Evolutionary conservation across 2,888 invertebrate species (phyloP).

Genomic region (Dichetophora obliterata): DNA sequence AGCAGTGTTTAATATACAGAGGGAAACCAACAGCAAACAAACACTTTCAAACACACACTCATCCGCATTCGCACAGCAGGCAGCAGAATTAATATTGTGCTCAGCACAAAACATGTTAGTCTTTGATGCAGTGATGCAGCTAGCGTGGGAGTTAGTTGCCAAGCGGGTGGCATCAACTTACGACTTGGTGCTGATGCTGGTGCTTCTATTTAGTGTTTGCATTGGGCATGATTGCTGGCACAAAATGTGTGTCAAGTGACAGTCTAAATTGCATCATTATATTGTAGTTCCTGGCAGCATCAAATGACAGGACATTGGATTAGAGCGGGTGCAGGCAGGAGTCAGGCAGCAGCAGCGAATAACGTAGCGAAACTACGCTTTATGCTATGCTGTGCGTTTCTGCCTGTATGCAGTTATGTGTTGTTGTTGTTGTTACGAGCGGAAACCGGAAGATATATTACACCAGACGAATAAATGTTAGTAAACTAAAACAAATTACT

Average conservation of each 20-base stretch:
- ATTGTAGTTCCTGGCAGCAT: slow-evolving; percentile 6
- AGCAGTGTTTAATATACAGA: no score
- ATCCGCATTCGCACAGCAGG: neutral
- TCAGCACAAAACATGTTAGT: slow-evolving; percentile 1
- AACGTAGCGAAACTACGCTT: no score
- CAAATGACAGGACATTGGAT: slow-evolving; percentile 15
- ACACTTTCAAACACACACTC: neutral
- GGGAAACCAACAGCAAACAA: neutral
- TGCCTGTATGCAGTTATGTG: no score
- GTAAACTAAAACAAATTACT: neutral
- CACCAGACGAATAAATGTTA: neutral
- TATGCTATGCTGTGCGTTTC: no score
- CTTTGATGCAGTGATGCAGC: neutral
- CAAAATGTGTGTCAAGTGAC: slow-evolving; percentile 15
- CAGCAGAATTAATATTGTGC: no score
- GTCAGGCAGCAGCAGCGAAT: neutral
- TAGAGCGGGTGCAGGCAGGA: neutral
- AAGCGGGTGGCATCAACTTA: neutral
- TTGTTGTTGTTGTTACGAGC: neutral
- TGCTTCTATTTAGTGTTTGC: neutral
- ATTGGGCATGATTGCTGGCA: neutral
- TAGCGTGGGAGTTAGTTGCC: neutral
- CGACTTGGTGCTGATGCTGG: neutral
- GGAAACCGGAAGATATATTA: slow-evolving; percentile 15
- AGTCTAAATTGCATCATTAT: slow-evolving; percentile 29